Base-by-base conservation (phyloP, 2,888 invertebrate species). In the Trypoxylon attenuatum region DNA sequence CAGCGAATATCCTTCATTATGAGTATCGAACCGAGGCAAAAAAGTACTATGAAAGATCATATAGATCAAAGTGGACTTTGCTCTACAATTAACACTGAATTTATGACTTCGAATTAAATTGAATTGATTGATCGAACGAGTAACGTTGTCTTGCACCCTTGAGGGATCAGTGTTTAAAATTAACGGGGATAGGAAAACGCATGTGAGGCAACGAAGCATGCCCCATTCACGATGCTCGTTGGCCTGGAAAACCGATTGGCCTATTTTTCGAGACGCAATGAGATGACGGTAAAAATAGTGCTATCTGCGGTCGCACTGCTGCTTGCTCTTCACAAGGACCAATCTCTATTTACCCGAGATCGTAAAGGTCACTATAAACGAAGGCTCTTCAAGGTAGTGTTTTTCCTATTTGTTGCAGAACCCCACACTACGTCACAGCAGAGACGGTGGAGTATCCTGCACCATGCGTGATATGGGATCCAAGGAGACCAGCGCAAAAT, bases 401-500 rank as follows among this genome's bases (percentile, higher is more conserved):
- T 49, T 52, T 56, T 50, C n/a, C n/a, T n/a, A 1, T 23, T 13
- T 51, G 8, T 74, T 73, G n/a, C 58, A 74, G 73, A 16, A 61
- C 54, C 6, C 21, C 63, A 18, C 71, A 41, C 50, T 69, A 64
- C 47, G 50, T 59, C 41, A 64, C 61, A 0, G 39, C 41, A 0
- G 66, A 63, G 41, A 55, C 42, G 18, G 25, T 27, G 15, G 60
- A 70, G 29, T 59, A 41, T n/a, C n/a, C n/a, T 33, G 21, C 67
- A 21, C 77, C 78, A 5, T 79, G 57, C 51, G 56, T 80, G 10
- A 57, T 80, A 42, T 82, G 81, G 77, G 80, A 82, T 39, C 79
- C 80, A 5, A 73, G 80, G 49, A 62, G 61, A 51, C 69, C 77
- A 5, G 77, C 78, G 5, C 87, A 88, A 53, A 89, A 88, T 80